phyloP scores from a whole-genome alignment of 37 sponge, comb jelly and placozoan species.

The Agelas oroides region DNA sequence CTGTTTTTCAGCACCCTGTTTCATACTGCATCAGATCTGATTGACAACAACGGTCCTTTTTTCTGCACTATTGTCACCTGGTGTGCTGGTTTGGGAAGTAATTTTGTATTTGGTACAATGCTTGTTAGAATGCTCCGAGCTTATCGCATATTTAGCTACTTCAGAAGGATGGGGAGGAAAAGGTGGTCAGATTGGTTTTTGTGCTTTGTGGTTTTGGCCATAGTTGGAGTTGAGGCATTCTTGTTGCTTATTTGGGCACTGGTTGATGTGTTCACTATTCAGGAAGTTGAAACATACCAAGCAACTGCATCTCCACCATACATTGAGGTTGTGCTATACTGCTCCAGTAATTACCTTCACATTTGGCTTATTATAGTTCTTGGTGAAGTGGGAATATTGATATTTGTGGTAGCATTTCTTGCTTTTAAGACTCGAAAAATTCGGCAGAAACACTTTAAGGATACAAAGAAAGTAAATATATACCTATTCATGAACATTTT shows the following conservation, averaged over 20 bases:
- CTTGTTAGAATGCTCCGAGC: slow-evolving; percentile 41
- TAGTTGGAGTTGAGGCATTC: slow-evolving; percentile 16
- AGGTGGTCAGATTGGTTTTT: slow-evolving; percentile 37
- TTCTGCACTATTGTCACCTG: slow-evolving; percentile 6
- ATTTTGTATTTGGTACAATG: slow-evolving; percentile 34
- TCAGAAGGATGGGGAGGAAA: slow-evolving; percentile 26
- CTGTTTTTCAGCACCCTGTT: slow-evolving; percentile 15
- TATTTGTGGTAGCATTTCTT: slow-evolving; percentile 17
- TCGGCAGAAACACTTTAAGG: slow-evolving; percentile 30
- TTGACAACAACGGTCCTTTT: background rate
- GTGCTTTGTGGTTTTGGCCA: background rate
- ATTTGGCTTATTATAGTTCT: slow-evolving; percentile 23
- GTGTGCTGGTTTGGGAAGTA: slow-evolving; percentile 7
- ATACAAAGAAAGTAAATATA: slow-evolving; percentile 50
- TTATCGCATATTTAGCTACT: slow-evolving; percentile 43
- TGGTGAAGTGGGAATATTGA: slow-evolving; percentile 3
- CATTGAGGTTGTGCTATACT: slow-evolving; percentile 12
- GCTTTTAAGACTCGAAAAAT: slow-evolving; percentile 48
- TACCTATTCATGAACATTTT: slow-evolving; percentile 13
- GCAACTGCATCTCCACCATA: background rate
- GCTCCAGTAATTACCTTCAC: background rate
- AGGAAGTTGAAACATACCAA: background rate
- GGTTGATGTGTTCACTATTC: slow-evolving; percentile 4
- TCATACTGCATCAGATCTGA: background rate
- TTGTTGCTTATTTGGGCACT: slow-evolving; percentile 4